Evolutionary conservation across 2,113 vertebrate species (phyloP), one percentile per base, ranked within the genome.

Genomic region (Solea solea): DNA sequence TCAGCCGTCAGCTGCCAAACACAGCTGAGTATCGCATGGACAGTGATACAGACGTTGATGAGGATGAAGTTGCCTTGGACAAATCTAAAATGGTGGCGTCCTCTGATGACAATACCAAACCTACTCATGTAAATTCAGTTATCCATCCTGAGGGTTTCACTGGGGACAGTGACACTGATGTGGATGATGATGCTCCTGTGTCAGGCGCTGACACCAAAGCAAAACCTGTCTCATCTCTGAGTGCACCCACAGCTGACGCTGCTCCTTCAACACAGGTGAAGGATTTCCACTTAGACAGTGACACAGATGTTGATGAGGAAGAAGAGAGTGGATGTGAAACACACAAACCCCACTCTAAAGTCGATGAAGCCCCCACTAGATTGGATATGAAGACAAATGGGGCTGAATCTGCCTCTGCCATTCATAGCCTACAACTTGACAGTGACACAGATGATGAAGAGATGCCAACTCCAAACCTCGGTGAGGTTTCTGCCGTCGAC

Each of bases 271-370:
- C 21, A 1, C 69, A 82, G 60, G 63, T 15, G 2, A 49, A 64
- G 9, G 69, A 82, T 55, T 84, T 90, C 46, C 62, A 86, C 48
- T 61, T 89, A 1, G 88, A 92, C 80, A 93, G 90, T 46, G 88
- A 92, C 86, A 92, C 90, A n/a, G 91, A 94, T 63, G 78, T 88
- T 3, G 91, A 94, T 6, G 92, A 89, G 8, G 72, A 84, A 7
- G 67, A 81, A 16, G 68, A 81, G 9, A 34, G 25, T 8, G 42
- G 54, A 9, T 8, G 8, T 55, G 41, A 7, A 57, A 12, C 57
- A 48, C 69, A 53, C 58, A 16, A 27, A 64, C 9, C 5, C 0
- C 11, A 4, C 54, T 28, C 62, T 53, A 58, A 60, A 64, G 62
- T 12, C 21, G 64, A 72, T 5, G 49, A 71, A 70, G 48, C 15